Evolutionary conservation across 1,140 invertebrate genomes (phyloP).

Genomic region (Tetramorium simillimum): DNA sequence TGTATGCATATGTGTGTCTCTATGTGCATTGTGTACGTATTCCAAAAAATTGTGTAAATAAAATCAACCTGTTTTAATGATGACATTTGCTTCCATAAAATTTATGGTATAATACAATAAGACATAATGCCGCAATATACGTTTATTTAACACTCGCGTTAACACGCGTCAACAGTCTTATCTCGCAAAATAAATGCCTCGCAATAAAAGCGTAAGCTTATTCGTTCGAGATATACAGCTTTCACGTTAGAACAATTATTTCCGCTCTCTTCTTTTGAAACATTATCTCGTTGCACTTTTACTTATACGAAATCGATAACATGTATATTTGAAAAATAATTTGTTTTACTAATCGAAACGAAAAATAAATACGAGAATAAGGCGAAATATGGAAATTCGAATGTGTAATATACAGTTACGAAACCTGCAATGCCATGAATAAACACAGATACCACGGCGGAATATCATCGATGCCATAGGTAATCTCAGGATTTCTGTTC

Average conservation of each 20-base stretch:
- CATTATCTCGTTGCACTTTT: neutral
- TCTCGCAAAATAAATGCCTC: neutral
- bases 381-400: neutral
- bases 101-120: neutral
- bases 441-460: slow-evolving; percentile 94
- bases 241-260: neutral
- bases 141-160: neutral
- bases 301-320: neutral
- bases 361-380: neutral
- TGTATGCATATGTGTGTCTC: neutral
- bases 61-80: neutral
- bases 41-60: neutral
- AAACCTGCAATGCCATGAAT: slow-evolving; percentile 93
- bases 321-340: neutral
- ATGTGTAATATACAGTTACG: neutral
- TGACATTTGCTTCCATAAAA: neutral
- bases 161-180: neutral
- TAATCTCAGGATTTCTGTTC: slow-evolving; percentile 85
- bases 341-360: neutral
- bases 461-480: slow-evolving; percentile 92
- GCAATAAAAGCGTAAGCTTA: neutral
- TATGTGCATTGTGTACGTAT: neutral
- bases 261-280: neutral
- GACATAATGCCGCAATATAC: neutral
- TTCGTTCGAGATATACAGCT: neutral